These are phyloP conservation scores for Blastobasis adustella DNA, from an alignment of 2,888 invertebrate genomes.

Conservation along the genomic window DNA sequence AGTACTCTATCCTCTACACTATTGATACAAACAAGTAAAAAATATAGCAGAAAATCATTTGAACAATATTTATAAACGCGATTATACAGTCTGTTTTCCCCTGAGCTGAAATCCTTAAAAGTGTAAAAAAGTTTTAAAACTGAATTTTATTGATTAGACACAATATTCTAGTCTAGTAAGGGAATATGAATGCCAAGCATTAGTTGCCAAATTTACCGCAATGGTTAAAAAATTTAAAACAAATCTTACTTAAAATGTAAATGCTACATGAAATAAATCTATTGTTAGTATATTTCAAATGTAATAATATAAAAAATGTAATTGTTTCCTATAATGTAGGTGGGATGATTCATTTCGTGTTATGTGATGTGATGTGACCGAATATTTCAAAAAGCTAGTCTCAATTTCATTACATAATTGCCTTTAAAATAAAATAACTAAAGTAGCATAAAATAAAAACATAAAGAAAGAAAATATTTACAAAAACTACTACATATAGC, in stretches of 20 bases:
- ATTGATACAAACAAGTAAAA: no score
- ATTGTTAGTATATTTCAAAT: conserved; percentile 1
- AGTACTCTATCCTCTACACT: no score
- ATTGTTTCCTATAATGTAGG: not conserved
- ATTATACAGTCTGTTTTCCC: no score
- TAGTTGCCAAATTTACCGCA: conserved; percentile 1
- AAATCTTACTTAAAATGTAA: not conserved
- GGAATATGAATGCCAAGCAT: conserved; percentile 11
- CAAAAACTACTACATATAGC: not conserved
- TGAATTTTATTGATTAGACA: conserved; percentile 1
- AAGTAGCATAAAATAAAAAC: not conserved
- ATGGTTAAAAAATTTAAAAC: not conserved
- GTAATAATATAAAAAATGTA: not conserved
- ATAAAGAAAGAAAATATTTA: conserved; percentile 1
- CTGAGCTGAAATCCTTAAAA: no score
- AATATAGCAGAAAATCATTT: no score
- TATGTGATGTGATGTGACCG: conserved; percentile 30
- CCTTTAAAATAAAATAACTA: not conserved
- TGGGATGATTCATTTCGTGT: not conserved
- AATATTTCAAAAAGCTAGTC: conserved; percentile 65
- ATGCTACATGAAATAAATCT: not conserved
- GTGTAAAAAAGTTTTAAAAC: no score
- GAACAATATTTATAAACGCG: no score
- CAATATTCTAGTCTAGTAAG: conserved; percentile 8
- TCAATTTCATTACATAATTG: conserved; percentile 22